Base-by-base conservation (phyloP, 64 coral and sea anemone species). In the Catalaphyllia jardinei region DNA sequence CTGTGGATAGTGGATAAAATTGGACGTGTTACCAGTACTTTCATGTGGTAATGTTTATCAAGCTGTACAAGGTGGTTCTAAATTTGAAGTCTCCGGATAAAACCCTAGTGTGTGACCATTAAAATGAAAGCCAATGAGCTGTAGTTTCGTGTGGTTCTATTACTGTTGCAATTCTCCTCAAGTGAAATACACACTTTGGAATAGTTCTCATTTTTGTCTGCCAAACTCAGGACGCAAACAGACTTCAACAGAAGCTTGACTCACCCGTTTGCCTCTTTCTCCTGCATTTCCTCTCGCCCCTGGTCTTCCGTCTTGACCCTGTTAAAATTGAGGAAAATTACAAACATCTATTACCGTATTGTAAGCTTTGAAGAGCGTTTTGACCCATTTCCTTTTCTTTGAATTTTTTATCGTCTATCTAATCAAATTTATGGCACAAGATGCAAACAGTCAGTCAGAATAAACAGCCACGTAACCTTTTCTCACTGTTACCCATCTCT, bases 251-350 rank as follows among this genome's bases (percentile, higher is more conserved):
- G 10, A 18, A 77, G 81, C 10, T 29, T 20, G 31, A 16, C 89
- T 91, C 81, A 91, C 89, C 52, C 52, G 55, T 50, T 76, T 60
- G 38, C 89, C 89, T 63, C 71, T 6, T 10, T 83, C 79, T 83
- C 89, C 89, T 62, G 31, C 71, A 57, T 38, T 74, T 29, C 89
- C 89, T 6, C 71, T 49, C 1, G 29, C 31, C 17, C 89, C 89
- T 18, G 67, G 73, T 17, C 60, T 69, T 65, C 90, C 90, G 52
- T 92, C 90, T 71, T 71, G 61, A 67, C 90, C 90, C 72, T 92
- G 59, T 67, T 29, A 61, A 46, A 69, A 73, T 67, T 78, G 29
- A 24, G 19, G 4, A 20, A 11, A 74, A 49, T 46, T 46, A 46
- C 4, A 46, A 46, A 46, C 42, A 46, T 46, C 42, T 46, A 46